Percentiles rank a stretch among this genome's conserved stretches.
phyloP scores from a whole-genome alignment of 2,113 vertebrate species.

The Sphyrna mokarran region DNA sequence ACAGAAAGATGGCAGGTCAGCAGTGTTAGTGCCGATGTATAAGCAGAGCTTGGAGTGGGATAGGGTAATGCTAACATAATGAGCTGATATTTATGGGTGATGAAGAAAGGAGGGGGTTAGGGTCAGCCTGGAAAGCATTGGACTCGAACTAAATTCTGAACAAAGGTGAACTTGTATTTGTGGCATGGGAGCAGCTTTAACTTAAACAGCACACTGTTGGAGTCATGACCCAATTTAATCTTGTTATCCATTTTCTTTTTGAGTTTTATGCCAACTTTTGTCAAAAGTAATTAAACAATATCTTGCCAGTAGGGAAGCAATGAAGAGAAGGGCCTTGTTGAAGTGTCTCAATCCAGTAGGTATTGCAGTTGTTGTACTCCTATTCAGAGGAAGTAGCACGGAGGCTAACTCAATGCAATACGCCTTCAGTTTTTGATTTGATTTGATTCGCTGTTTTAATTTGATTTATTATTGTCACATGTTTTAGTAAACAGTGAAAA shows the following conservation, averaged over 20 bases:
- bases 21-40: background rate
- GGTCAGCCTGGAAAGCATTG: background rate
- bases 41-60: background rate
- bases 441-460: no score
- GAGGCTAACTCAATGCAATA: no score
- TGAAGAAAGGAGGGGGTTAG: background rate
- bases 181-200: background rate
- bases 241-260: background rate
- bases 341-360: background rate
- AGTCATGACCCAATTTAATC: background rate
- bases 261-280: background rate
- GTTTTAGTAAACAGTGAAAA: no score
- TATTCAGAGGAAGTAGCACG: no score
- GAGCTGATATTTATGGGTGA: background rate
- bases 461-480: no score
- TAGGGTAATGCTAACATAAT: background rate
- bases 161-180: background rate
- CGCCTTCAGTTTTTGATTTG: no score
- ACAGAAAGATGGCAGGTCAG: background rate
- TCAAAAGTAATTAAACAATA: background rate
- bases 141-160: background rate
- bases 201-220: background rate
- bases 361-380: background rate
- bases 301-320: background rate
- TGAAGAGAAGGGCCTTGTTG: background rate